These are phyloP conservation scores for Ailurus styani DNA, from an alignment of 2,113 vertebrate species.

Conservation along the genomic window DNA sequence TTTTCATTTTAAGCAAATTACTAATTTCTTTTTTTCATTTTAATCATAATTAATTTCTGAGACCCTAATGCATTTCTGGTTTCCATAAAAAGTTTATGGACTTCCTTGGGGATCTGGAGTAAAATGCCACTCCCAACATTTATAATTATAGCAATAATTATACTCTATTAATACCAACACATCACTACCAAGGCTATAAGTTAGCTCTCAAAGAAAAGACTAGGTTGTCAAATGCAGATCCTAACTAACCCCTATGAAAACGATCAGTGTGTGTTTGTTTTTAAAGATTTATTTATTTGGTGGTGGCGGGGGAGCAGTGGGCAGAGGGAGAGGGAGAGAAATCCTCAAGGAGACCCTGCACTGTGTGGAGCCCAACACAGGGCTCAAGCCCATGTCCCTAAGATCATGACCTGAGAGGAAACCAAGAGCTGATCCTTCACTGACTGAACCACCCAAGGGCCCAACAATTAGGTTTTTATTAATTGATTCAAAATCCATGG, in stretches of 20 bases:
- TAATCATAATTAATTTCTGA: neutral
- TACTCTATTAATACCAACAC: neutral
- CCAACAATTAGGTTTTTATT: neutral
- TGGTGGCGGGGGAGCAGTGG: neutral
- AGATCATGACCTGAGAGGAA: neutral
- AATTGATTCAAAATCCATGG: neutral
- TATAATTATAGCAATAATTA: slow-evolving; percentile 23
- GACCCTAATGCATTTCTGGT: neutral
- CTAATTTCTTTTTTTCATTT: neutral
- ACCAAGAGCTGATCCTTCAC: neutral
- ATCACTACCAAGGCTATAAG: neutral
- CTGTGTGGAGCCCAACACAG: neutral
- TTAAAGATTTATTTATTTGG: neutral
- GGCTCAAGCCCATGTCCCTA: neutral
- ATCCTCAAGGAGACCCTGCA: neutral
- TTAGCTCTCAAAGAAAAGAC: neutral
- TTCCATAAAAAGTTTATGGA: slow-evolving; percentile 1
- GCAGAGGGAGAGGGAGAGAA: neutral
- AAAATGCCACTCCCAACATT: slow-evolving; percentile 18
- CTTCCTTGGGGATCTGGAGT: slow-evolving; percentile 13
- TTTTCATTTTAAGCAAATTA: slow-evolving; percentile 15
- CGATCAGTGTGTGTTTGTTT: neutral
- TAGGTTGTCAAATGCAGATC: neutral
- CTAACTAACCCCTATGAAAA: neutral
- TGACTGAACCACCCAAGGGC: neutral